These are phyloP conservation scores for Augochlora pura DNA, from an alignment of 1,140 invertebrate species.

Conservation along the genomic window DNA sequence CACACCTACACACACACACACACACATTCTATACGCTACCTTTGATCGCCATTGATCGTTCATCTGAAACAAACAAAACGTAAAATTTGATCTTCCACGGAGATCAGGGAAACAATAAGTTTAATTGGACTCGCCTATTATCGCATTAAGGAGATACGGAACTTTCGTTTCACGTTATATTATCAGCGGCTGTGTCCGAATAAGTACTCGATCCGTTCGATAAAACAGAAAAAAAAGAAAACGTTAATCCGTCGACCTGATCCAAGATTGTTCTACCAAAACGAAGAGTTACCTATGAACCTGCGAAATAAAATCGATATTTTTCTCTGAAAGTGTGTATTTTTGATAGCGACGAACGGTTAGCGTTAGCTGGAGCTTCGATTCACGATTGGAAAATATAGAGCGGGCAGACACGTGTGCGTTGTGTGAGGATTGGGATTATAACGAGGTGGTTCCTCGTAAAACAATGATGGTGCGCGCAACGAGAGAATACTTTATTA, in stretches of 20 bases:
- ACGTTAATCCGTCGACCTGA: conserved; percentile 17
- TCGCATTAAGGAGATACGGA: not conserved
- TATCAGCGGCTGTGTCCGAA: conserved; percentile 35
- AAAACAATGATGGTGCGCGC: no score
- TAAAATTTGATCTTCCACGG: no score
- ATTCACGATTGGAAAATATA: not conserved
- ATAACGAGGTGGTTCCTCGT: not conserved
- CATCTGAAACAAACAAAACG: not conserved
- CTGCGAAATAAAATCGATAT: conserved; percentile 48
- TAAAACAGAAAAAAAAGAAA: not conserved
- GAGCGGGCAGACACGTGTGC: not conserved
- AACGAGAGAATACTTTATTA: not conserved
- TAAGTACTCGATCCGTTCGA: not conserved
- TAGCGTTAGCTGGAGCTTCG: not conserved
- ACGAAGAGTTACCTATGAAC: conserved; percentile 42
- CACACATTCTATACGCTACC: not conserved
- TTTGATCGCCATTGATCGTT: not conserved
- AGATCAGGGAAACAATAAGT: not conserved
- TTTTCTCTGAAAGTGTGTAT: conserved; percentile 46
- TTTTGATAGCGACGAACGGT: conserved; percentile 29
- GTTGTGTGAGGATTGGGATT: not conserved
- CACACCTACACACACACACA: not conserved
- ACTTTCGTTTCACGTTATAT: not conserved
- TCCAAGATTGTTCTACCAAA: conserved; percentile 34
- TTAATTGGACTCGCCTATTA: conserved; percentile 11